Evolutionary conservation across 2,797 vertebrate genomes (phyloP).

Genomic region (Coluber constrictor): DNA sequence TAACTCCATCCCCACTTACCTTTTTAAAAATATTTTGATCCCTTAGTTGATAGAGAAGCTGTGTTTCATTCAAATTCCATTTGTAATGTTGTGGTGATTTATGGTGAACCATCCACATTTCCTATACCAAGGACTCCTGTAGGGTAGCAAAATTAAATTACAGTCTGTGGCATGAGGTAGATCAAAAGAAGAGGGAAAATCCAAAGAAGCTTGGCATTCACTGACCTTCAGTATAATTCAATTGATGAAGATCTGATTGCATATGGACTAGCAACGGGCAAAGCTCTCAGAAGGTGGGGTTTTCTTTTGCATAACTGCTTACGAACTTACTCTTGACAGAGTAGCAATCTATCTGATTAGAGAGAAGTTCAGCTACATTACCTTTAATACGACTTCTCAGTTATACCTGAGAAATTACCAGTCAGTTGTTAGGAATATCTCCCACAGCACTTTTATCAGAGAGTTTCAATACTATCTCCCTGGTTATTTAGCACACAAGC

Average conservation of each 20-base stretch:
- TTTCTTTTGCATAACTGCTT: not conserved
- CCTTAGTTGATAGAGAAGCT: not conserved
- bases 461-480: not conserved
- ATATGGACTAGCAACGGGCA: not conserved
- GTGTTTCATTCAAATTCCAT: conserved; percentile 10
- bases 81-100: not conserved
- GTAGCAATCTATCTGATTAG: not conserved
- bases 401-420: not conserved
- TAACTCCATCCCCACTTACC: not conserved
- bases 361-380: not conserved
- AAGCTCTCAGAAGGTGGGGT: not conserved
- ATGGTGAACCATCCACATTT: not conserved
- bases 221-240: not conserved
- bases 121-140: not conserved
- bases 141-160: not conserved
- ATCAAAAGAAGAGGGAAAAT: not conserved
- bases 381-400: not conserved
- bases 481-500: not conserved
- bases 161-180: not conserved
- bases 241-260: not conserved
- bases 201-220: not conserved
- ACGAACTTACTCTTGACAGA: not conserved
- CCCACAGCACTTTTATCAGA: not conserved
- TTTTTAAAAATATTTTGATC: not conserved
- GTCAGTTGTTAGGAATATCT: not conserved